Conservation (phyloP, 2,797 vertebrate species). For the Lophius americanus region DNA sequence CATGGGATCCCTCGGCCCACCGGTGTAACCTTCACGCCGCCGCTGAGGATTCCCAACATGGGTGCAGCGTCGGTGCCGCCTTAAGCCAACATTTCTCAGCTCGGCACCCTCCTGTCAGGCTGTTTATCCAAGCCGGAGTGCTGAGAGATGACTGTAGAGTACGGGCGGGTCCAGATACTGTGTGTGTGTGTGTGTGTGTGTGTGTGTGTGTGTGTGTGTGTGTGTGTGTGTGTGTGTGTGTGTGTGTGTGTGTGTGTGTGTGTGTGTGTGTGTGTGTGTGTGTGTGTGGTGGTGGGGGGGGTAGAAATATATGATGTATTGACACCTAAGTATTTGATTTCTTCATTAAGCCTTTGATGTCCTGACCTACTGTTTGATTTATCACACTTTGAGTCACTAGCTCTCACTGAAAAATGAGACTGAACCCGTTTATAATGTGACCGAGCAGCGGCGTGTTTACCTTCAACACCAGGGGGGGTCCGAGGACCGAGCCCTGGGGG, state of each 20-base stretch:
- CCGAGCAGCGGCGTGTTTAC: no score
- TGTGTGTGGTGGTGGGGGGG: no score
- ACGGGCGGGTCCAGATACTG: neutral
- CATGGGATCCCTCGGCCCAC: conserved; percentile 34
- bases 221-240: neutral
- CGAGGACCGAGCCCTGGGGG: no score
- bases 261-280: neutral
- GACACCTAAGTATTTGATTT: no score
- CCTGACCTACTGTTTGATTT: no score
- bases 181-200: neutral
- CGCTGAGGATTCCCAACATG: conserved; percentile 28
- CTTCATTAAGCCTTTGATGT: no score
- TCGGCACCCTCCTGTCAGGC: conserved; percentile 2
- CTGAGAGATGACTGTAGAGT: neutral
- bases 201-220: no score
- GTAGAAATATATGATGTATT: no score
- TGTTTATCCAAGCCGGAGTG: conserved; percentile 8
- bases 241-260: neutral
- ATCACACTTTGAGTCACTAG: no score
- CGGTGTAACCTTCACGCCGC: conserved; percentile 55
- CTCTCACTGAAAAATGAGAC: no score
- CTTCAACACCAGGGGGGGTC: no score
- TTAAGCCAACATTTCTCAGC: conserved; percentile 34
- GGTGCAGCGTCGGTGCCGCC: conserved; percentile 10
- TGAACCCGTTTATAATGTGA: no score